Conservation (phyloP, 2,797 vertebrate species). For the Megaceryle alcyon region DNA sequence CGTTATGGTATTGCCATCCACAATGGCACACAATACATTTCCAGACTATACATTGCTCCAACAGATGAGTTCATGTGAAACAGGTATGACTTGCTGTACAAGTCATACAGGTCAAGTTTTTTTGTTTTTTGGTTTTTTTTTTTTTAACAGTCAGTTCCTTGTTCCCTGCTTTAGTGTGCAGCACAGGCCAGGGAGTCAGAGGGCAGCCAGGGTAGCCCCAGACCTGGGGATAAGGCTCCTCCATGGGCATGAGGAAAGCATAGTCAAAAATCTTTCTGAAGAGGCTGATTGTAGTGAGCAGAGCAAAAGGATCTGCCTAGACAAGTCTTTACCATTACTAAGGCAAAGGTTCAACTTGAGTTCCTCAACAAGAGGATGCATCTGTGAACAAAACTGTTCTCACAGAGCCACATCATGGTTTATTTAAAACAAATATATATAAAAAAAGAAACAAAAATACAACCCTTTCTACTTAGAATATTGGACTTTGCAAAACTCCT, state of each 20-base stretch:
- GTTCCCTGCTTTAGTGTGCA: not conserved
- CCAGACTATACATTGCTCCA: not conserved
- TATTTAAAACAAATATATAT: not conserved
- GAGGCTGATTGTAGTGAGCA: not conserved
- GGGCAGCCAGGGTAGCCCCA: not conserved
- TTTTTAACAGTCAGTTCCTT: not conserved
- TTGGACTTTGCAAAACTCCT: not conserved
- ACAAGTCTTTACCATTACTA: not conserved
- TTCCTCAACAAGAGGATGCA: not conserved
- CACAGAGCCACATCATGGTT: not conserved
- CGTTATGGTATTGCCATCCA: not conserved
- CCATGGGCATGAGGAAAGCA: not conserved
- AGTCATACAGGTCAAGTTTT: too few species aligned
- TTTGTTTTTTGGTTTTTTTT: too few species aligned
- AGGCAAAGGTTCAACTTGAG: not conserved
- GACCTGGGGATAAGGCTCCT: not conserved
- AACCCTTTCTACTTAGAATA: not conserved
- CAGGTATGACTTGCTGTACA: not conserved
- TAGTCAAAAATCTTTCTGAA: not conserved
- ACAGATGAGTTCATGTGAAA: not conserved
- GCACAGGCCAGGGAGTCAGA: not conserved
- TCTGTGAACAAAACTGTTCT: not conserved
- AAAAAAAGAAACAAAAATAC: not conserved
- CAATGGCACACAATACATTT: not conserved
- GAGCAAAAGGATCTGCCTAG: not conserved